Percentiles rank a stretch among this genome's conserved stretches.
Conservation (phyloP, 2,888 invertebrate genomes). For the Lithosia quadra region DNA sequence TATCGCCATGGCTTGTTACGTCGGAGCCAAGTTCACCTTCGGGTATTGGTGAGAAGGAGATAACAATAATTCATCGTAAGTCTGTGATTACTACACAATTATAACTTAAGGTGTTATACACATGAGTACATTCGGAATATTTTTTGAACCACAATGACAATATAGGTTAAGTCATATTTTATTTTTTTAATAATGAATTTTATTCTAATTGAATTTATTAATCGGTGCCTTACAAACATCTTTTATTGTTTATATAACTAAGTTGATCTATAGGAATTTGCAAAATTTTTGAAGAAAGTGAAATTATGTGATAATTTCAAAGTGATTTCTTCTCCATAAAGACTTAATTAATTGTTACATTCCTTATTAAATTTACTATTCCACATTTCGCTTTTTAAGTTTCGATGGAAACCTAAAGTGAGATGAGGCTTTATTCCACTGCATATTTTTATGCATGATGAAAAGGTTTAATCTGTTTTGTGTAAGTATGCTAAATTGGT, state of each 20-base stretch:
- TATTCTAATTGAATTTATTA: conserved; percentile 27
- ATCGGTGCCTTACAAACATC: conserved; percentile 47
- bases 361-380: conserved; percentile 23
- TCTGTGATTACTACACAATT: conserved; percentile 96
- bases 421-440: conserved; percentile 59
- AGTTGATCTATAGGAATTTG: conserved; percentile 13
- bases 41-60: conserved; percentile 88
- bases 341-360: conserved; percentile 22
- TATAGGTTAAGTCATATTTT: conserved; percentile 16
- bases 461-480: not conserved
- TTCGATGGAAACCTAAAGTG: conserved; percentile 77
- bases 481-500: not conserved
- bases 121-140: not conserved
- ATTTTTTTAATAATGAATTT: conserved; percentile 29
- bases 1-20: conserved; percentile 94
- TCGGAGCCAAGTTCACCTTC: conserved; percentile 90
- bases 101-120: conserved; percentile 45
- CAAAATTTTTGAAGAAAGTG: conserved; percentile 20
- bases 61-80: conserved; percentile 92
- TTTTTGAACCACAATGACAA: conserved; percentile 20
- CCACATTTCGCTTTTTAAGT: conserved; percentile 72
- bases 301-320: conserved; percentile 30
- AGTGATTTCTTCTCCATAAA: conserved; percentile 20
- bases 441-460: conserved; percentile 24
- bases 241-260: conserved; percentile 25